phyloP scores from a whole-genome alignment of 2,113 vertebrate species.

The Trichomycterus rosablanca region DNA sequence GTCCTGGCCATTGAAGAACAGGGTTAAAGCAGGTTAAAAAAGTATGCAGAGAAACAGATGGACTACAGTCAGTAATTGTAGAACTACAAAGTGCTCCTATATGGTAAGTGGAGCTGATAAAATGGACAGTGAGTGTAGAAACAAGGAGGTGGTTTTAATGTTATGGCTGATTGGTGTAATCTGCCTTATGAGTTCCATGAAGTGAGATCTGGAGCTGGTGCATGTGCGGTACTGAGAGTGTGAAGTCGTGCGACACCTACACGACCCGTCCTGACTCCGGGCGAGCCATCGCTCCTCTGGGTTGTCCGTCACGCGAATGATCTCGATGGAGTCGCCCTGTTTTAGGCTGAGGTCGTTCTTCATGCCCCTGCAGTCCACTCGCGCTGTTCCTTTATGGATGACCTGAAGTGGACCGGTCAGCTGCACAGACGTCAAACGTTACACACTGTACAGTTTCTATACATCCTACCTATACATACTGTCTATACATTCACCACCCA shows the following conservation, averaged over 20 bases:
- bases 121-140: too few species aligned
- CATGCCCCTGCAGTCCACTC: slow-evolving; percentile 71
- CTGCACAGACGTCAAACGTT: slow-evolving; percentile 55
- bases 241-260: slow-evolving; percentile 64
- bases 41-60: too few species aligned
- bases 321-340: slow-evolving; percentile 82
- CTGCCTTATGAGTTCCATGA: too few species aligned
- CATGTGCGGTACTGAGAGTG: too few species aligned
- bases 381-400: slow-evolving; percentile 76
- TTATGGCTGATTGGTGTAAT: too few species aligned
- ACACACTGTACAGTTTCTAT: neutral
- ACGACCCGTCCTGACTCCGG: slow-evolving; percentile 71
- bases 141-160: too few species aligned
- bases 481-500: neutral
- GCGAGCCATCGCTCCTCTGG: slow-evolving; percentile 92
- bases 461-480: neutral
- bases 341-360: slow-evolving; percentile 82
- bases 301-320: slow-evolving; percentile 84
- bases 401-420: slow-evolving; percentile 72
- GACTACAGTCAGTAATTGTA: too few species aligned
- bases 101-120: too few species aligned
- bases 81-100: too few species aligned
- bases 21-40: too few species aligned
- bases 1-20: too few species aligned
- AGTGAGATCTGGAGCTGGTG: too few species aligned